Percentiles rank a stretch among this genome's conserved stretches.
Conservation (phyloP, 2,797 vertebrate species). For the Microcaecilia unicolor region DNA sequence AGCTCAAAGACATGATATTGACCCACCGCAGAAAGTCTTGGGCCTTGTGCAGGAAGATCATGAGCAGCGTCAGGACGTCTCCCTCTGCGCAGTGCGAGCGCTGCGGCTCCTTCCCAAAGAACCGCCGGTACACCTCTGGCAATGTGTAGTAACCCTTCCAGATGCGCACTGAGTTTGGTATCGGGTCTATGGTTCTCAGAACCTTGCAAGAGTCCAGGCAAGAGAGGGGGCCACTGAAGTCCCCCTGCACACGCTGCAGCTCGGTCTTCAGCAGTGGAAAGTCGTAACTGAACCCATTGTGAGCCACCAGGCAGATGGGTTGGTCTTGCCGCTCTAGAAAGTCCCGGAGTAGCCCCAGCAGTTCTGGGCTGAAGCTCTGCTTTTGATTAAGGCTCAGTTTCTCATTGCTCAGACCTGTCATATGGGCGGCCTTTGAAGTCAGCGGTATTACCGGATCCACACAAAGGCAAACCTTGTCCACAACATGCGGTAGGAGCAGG, state of each 20-base stretch:
- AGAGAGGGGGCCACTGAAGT: conserved; percentile 16
- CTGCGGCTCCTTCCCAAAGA: conserved; percentile 20
- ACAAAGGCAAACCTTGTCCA: conserved; percentile 49
- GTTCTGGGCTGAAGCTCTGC: not conserved
- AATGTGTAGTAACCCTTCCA: conserved; percentile 21
- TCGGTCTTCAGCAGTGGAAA: conserved; percentile 41
- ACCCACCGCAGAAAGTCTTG: conserved; percentile 25
- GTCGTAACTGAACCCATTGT: conserved; percentile 46
- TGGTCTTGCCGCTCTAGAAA: conserved; percentile 41
- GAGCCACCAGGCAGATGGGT: conserved; percentile 48
- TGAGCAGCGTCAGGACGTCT: conserved; percentile 33
- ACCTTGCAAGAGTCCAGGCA: conserved; percentile 40
- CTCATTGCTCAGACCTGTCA: conserved; percentile 36
- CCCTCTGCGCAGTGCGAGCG: conserved; percentile 40
- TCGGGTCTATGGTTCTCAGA: conserved; percentile 19
- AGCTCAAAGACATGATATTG: conserved; percentile 9
- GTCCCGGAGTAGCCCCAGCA: conserved; percentile 13
- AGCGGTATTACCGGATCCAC: conserved; percentile 33
- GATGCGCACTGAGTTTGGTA: conserved; percentile 1
- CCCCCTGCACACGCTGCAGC: conserved; percentile 19
- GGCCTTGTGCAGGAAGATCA: conserved; percentile 32
- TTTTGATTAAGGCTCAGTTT: conserved; percentile 22
- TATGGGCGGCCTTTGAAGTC: conserved; percentile 19
- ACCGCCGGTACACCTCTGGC: conserved; percentile 23
- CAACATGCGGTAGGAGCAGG: conserved; percentile 26